Conservation (phyloP, 2,113 vertebrate genomes). For the Oryzias curvinotus region DNA sequence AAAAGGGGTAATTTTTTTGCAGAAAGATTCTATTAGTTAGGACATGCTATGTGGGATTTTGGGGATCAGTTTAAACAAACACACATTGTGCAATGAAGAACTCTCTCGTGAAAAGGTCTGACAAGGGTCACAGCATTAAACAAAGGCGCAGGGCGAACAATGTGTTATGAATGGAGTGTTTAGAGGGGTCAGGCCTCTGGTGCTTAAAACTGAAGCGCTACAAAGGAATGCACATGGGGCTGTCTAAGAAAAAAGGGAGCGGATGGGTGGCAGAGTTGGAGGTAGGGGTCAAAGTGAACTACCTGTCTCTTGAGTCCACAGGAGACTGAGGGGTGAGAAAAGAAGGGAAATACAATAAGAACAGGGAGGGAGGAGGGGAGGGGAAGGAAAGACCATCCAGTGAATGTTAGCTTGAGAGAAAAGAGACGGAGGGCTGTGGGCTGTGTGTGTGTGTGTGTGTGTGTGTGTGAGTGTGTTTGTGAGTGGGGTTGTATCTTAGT, state of each 20-base stretch:
- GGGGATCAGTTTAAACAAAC: constrained; percentile 26
- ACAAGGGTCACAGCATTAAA: constrained; percentile 45
- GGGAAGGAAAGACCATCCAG: constrained; percentile 22
- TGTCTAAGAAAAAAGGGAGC: constrained; percentile 27
- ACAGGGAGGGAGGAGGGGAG: constrained; percentile 9
- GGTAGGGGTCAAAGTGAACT: constrained; percentile 38
- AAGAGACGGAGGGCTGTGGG: constrained; percentile 25
- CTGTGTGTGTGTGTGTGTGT: constrained; percentile 29
- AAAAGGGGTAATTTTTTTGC: background rate
- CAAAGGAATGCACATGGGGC: constrained; percentile 76
- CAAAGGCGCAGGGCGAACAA: constrained; percentile 36
- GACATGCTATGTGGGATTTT: constrained; percentile 14
- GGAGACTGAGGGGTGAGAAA: constrained; percentile 32
- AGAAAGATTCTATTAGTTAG: background rate
- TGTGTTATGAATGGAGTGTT: constrained; percentile 53
- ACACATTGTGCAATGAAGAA: constrained; percentile 21
- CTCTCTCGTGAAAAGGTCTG: constrained; percentile 29
- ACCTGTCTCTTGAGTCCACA: constrained; percentile 53
- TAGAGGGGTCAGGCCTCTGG: constrained; percentile 31
- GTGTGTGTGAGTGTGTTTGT: constrained; percentile 37
- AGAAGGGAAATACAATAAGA: constrained; percentile 37
- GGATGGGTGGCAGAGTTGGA: constrained; percentile 19
- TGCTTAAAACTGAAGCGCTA: constrained; percentile 70
- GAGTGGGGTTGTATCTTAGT: constrained; percentile 50
- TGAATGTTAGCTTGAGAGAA: constrained; percentile 37